Percentiles rank a stretch among this genome's conserved stretches.
phyloP scores from a whole-genome alignment of 1,140 invertebrate genomes.

The Telenomus remus region DNA sequence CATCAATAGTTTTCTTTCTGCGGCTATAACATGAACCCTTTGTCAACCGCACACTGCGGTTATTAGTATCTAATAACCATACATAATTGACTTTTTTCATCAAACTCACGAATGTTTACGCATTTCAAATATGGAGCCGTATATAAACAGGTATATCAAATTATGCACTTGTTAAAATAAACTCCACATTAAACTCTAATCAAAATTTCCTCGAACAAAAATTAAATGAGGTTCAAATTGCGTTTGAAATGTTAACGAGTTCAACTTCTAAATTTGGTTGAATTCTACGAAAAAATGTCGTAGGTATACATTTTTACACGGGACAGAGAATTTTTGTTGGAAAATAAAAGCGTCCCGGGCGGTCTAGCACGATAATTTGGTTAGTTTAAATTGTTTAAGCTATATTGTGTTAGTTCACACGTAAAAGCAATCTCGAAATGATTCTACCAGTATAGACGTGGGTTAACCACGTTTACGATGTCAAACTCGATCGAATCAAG shows the following conservation, averaged over 20 bases:
- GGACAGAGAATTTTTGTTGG: background rate
- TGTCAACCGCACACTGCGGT: background rate
- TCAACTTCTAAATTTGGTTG: too few species aligned
- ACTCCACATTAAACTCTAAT: too few species aligned
- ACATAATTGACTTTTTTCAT: background rate
- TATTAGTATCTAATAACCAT: background rate
- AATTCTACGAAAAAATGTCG: too few species aligned
- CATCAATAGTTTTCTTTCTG: conserved; percentile 1
- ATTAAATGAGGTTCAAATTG: too few species aligned
- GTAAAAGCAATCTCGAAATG: background rate
- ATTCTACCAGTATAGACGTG: background rate
- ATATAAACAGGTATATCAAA: too few species aligned
- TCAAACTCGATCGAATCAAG: conserved; percentile 3
- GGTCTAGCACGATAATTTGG: background rate
- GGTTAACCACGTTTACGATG: conserved; percentile 1
- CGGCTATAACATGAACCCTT: background rate
- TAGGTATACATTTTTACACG: too few species aligned
- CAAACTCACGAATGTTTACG: too few species aligned
- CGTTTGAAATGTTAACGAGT: too few species aligned
- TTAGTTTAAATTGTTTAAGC: background rate
- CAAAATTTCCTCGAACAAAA: too few species aligned
- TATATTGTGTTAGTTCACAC: conserved; percentile 1
- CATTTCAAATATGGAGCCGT: too few species aligned
- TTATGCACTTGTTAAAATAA: too few species aligned
- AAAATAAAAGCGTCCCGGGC: background rate